Evolutionary conservation across 92 coral and sea anemone genomes (phyloP).

Genomic region (Palythoa heliodiscus): DNA sequence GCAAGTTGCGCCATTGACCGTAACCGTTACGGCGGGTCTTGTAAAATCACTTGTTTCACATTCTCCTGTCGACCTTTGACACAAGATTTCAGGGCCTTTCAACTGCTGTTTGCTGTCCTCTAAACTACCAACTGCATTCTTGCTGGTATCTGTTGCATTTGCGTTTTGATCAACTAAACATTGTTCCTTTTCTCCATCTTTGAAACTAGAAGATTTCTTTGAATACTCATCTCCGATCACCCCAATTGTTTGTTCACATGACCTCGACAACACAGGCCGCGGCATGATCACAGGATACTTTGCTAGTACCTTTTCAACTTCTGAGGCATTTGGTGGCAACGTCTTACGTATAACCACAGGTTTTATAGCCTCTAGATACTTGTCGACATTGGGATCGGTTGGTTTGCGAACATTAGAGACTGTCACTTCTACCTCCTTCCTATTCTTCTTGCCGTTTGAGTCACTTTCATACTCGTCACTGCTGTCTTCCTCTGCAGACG

Average conservation of each 20-base stretch:
- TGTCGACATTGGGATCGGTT: background rate
- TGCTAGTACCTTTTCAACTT: constrained; percentile 29
- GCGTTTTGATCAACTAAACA: background rate
- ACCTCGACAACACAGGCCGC: constrained; percentile 19
- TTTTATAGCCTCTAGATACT: constrained; percentile 36
- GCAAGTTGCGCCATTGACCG: constrained; percentile 19
- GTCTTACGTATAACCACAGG: constrained; percentile 34
- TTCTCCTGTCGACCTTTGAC: background rate
- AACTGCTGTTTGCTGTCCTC: background rate
- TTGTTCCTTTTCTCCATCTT: constrained; percentile 1
- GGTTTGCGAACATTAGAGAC: background rate
- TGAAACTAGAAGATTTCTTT: background rate
- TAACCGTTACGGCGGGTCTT: constrained; percentile 34
- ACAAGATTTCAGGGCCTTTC: background rate
- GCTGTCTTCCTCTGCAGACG: constrained; percentile 11
- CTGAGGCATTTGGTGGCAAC: constrained; percentile 33
- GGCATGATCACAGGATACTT: constrained; percentile 41
- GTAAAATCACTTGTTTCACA: background rate
- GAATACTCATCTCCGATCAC: background rate
- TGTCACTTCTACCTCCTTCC: background rate
- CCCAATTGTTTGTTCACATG: background rate
- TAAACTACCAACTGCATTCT: background rate
- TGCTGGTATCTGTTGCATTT: background rate
- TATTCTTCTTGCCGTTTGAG: background rate
- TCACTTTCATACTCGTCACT: background rate